Evolutionary conservation across 2,797 vertebrate species (phyloP).

Genomic region (Gymnoscopelus microlampas): DNA sequence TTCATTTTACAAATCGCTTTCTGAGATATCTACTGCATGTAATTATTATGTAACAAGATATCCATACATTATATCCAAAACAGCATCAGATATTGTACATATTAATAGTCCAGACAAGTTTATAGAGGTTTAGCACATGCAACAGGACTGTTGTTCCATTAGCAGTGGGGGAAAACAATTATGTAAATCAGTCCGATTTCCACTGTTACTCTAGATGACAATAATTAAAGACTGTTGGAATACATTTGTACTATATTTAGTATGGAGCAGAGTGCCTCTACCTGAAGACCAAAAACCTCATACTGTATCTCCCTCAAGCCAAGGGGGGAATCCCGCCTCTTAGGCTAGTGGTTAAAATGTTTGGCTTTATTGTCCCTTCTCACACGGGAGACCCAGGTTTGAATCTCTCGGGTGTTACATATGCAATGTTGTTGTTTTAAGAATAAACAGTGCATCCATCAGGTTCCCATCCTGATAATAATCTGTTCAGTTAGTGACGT

Average conservation of each 20-base stretch:
- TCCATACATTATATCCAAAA: not conserved
- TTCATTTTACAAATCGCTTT: not conserved
- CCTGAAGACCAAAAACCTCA: too few species aligned
- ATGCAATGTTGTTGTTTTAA: not conserved
- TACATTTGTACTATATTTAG: not conserved
- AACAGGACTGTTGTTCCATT: not conserved
- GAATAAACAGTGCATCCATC: not conserved
- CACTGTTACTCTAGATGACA: not conserved
- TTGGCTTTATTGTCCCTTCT: too few species aligned
- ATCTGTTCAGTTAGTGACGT: not conserved
- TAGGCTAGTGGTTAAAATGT: too few species aligned
- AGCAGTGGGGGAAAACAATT: not conserved
- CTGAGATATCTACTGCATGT: not conserved
- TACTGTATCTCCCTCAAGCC: too few species aligned
- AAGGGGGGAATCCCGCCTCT: too few species aligned
- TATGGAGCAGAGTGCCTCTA: too few species aligned
- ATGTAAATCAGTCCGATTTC: not conserved
- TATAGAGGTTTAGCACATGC: not conserved
- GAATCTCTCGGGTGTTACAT: too few species aligned
- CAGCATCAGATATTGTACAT: not conserved
- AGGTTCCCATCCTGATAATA: conserved; percentile 7
- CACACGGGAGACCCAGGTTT: too few species aligned
- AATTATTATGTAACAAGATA: not conserved
- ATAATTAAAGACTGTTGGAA: not conserved
- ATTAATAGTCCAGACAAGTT: not conserved